Evolutionary conservation across 2,888 invertebrate genomes (phyloP), one percentile per base, ranked within the genome.

Genomic region (Tetramorium bicarinatum): DNA sequence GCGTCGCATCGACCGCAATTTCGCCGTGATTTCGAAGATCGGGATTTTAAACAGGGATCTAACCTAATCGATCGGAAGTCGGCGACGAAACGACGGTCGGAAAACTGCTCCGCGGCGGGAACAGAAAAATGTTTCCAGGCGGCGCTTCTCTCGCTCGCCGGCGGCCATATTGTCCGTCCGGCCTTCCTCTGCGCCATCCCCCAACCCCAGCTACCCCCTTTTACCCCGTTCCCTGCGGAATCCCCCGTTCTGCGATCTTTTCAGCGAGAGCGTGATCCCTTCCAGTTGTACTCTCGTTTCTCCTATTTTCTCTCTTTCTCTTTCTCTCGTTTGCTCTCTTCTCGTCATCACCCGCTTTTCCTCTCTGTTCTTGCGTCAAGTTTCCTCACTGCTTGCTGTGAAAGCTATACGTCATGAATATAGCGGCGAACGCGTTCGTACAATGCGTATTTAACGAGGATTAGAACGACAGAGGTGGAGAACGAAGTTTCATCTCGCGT

Each of bases 51-150:
- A 49, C 21, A 8, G 13, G 13, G 13, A 4, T 52, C 56, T 84
- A 86, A 86, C 61, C 81, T 64, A 83, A 79, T 21, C 41, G 61
- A 62, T 72, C 61, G 56, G 47, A 62, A 74, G 62, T 76, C 38
- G 13, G 21, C 49, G 69, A 61, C 38, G 62, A 34, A 41, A 76
- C 56, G 64, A 75, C 38, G 41, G 29, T 76, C 56, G 47, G 83
- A 82, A 83, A 85, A 84, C 47, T 62, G 81, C 67, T 90, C 86
- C 74, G 85, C 85, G 91, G 92, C 91, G 92, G 91, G 92, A 93
- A 93, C 91, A 91, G 89, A 93, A 94, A 94, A 94, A 93, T 92
- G 84, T 91, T 87, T 87, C 92, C 92, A 94, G 94, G 91, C 92
- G 94, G 94, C 94, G 94, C 94, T 94, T 87, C 82, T 85, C 83